Evolutionary conservation across 2,888 invertebrate genomes (phyloP).

Genomic region (Acleris laterana): DNA sequence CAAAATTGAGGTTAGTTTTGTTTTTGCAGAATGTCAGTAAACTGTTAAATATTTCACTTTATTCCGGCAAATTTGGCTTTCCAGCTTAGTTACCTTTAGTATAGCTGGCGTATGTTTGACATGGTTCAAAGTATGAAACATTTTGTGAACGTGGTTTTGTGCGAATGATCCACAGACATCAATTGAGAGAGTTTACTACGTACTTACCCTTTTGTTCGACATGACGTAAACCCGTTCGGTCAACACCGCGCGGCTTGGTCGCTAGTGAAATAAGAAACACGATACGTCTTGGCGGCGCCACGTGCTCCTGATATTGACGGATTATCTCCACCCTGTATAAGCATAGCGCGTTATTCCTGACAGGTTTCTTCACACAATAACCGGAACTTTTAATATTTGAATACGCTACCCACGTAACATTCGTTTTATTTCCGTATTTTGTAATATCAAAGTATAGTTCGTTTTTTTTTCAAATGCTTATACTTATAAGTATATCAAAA

Average conservation of each 20-base stretch:
- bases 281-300: conserved; percentile 51
- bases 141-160: conserved; percentile 26
- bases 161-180: conserved; percentile 32
- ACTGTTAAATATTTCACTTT: neutral
- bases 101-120: neutral
- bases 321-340: conserved; percentile 52
- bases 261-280: conserved; percentile 45
- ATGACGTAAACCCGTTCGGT: conserved; percentile 37
- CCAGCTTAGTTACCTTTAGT: neutral
- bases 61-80: too few relatives aligned
- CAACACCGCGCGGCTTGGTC: conserved; percentile 32
- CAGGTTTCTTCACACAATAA: conserved; percentile 7
- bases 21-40: conserved; percentile 1
- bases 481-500: too few relatives aligned
- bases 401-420: conserved; percentile 8
- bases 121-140: neutral
- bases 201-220: conserved; percentile 38
- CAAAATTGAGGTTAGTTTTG: conserved; percentile 10
- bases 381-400: conserved; percentile 18
- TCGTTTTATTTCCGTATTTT: too few relatives aligned
- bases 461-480: too few relatives aligned
- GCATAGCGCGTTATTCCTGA: conserved; percentile 44
- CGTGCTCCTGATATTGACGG: conserved; percentile 63
- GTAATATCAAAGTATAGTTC: too few relatives aligned
- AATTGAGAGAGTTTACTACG: conserved; percentile 35